phyloP scores from a whole-genome alignment of 35 echinoderm and acorn worm genomes.

The Antedon bifida region DNA sequence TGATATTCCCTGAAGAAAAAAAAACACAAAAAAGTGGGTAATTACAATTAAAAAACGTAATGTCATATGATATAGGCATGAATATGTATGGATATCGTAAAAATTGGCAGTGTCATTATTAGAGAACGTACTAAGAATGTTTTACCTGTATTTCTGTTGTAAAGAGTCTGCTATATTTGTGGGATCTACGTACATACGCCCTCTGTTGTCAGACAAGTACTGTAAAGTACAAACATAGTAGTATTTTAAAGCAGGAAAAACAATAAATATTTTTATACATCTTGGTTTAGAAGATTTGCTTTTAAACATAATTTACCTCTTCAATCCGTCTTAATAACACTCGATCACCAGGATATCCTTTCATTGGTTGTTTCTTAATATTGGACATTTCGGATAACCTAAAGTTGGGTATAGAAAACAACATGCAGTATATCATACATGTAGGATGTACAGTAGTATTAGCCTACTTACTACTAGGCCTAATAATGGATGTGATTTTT shows the following conservation, averaged over 20 bases:
- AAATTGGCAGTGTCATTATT: no score
- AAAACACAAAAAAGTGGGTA: neutral
- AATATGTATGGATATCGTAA: neutral
- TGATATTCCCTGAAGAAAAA: constrained; percentile 56
- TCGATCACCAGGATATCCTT: neutral
- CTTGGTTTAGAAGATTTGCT: no score
- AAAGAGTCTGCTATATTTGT: constrained; percentile 46
- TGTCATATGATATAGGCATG: no score
- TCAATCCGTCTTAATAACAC: neutral
- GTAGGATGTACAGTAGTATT: no score
- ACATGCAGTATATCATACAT: no score
- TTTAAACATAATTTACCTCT: no score
- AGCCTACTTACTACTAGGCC: no score
- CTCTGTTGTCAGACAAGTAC: neutral
- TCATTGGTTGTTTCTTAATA: neutral
- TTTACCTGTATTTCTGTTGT: constrained; percentile 51
- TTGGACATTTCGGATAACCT: neutral
- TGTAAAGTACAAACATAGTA: neutral
- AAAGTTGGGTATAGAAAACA: no score
- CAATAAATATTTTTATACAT: no score
- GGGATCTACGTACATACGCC: constrained; percentile 17
- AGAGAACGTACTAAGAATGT: no score
- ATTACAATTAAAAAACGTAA: neutral
- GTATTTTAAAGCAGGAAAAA: no score
- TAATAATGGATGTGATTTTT: no score